A percentile compares a stretch with the other conserved stretches of the same genome.
Evolutionary conservation across 2,888 invertebrate genomes (phyloP).

Genomic region (Patella pellucida): DNA sequence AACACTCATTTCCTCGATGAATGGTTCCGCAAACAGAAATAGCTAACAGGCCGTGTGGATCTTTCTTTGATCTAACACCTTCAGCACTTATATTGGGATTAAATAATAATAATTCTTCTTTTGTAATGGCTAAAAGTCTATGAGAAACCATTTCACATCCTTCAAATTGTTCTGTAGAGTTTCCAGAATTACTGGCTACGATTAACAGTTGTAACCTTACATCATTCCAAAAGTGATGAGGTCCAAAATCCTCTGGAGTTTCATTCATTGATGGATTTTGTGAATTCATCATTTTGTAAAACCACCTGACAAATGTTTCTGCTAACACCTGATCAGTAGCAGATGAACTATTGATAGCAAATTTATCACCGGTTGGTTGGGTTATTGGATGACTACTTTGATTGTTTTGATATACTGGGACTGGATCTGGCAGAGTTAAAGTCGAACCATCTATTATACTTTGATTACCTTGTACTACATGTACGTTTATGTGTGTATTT

Average conservation of each 20-base stretch:
- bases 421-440: too few relatives aligned
- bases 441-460: too few relatives aligned
- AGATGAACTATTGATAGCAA: not conserved
- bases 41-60: conserved; percentile 77
- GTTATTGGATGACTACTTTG: too few relatives aligned
- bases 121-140: conserved; percentile 47
- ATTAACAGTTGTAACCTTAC: conserved; percentile 44
- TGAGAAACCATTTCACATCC: conserved; percentile 47
- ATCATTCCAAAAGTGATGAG: conserved; percentile 65
- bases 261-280: conserved; percentile 42
- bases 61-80: conserved; percentile 76
- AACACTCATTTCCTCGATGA: conserved; percentile 73
- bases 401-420: too few relatives aligned
- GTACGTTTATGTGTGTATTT: too few relatives aligned
- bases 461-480: too few relatives aligned
- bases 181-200: conserved; percentile 16
- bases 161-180: conserved; percentile 35
- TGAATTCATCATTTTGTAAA: conserved; percentile 60
- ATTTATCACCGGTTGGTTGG: too few relatives aligned
- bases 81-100: conserved; percentile 76
- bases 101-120: conserved; percentile 70
- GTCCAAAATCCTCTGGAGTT: conserved; percentile 53
- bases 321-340: conserved; percentile 43
- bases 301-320: conserved; percentile 62
- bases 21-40: conserved; percentile 78